Evolutionary conservation across 2,113 vertebrate genomes (phyloP).

Genomic region (Bambusicola thoracicus): DNA sequence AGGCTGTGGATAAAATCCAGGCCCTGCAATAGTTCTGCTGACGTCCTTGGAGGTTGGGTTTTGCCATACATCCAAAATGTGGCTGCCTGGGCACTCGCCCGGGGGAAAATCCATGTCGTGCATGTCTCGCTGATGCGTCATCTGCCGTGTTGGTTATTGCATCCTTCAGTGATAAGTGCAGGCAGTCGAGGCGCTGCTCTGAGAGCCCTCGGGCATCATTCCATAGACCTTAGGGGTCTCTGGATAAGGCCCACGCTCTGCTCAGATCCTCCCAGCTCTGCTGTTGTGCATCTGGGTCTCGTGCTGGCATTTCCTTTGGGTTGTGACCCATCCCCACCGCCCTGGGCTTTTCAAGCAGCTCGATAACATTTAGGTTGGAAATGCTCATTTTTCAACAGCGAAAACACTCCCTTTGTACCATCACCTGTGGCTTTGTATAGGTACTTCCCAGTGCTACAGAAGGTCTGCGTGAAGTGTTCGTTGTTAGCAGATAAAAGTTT

Average conservation of each 20-base stretch:
- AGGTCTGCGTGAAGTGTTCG: not conserved
- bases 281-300: not conserved
- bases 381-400: not conserved
- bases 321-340: not conserved
- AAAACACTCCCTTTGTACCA: not conserved
- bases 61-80: slow-evolving; percentile 3
- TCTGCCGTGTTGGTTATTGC: slow-evolving; percentile 50
- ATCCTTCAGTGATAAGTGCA: slow-evolving; percentile 35
- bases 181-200: not conserved
- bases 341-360: not conserved
- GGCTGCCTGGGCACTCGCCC: slow-evolving; percentile 14
- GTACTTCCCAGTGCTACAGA: not conserved
- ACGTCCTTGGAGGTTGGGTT: not conserved
- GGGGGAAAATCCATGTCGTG: slow-evolving; percentile 48
- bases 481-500: not conserved
- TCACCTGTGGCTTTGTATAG: not conserved
- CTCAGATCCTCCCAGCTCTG: slow-evolving; percentile 42
- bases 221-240: not conserved
- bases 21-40: not conserved
- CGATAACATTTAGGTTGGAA: not conserved
- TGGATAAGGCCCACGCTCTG: slow-evolving; percentile 7
- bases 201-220: not conserved
- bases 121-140: slow-evolving; percentile 50
- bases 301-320: not conserved
- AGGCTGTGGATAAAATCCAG: slow-evolving; percentile 6